phyloP scores from a whole-genome alignment of 1,140 invertebrate species.

The Mamestra configurata region DNA sequence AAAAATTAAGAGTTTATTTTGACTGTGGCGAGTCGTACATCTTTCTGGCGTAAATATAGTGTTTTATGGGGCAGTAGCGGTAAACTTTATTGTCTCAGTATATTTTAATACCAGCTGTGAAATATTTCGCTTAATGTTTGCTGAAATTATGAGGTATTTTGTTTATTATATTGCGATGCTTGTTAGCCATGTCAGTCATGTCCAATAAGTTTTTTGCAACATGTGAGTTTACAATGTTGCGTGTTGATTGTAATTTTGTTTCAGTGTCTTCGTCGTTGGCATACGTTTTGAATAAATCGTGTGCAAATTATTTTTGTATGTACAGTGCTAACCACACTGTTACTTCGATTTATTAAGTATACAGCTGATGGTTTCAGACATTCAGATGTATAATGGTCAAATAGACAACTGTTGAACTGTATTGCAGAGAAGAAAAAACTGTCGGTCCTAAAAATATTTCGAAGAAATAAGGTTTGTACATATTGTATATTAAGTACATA shows the following conservation, averaged over 20 bases:
- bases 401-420: too few relatives aligned
- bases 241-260: slow-evolving; percentile 27
- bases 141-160: slow-evolving; percentile 23
- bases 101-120: slow-evolving; percentile 55
- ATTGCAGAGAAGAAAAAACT: too few relatives aligned
- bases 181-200: slow-evolving; percentile 6
- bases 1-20: slow-evolving; percentile 75
- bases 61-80: slow-evolving; percentile 66
- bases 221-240: slow-evolving; percentile 16
- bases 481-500: too few relatives aligned
- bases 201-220: slow-evolving; percentile 24
- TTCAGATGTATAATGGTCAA: background rate
- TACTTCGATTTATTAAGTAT: background rate
- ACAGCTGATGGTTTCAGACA: background rate
- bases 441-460: too few relatives aligned
- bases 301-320: background rate
- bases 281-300: background rate
- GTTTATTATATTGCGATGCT: slow-evolving; percentile 18
- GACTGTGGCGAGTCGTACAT: slow-evolving; percentile 68
- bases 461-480: too few relatives aligned
- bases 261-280: background rate
- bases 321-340: background rate
- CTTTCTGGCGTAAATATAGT: slow-evolving; percentile 62
- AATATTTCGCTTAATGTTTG: slow-evolving; percentile 5
- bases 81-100: slow-evolving; percentile 59